Evolutionary conservation across 2,797 vertebrate genomes (phyloP), one percentile per base, ranked within the genome.

Genomic region (Oreortyx pictus): DNA sequence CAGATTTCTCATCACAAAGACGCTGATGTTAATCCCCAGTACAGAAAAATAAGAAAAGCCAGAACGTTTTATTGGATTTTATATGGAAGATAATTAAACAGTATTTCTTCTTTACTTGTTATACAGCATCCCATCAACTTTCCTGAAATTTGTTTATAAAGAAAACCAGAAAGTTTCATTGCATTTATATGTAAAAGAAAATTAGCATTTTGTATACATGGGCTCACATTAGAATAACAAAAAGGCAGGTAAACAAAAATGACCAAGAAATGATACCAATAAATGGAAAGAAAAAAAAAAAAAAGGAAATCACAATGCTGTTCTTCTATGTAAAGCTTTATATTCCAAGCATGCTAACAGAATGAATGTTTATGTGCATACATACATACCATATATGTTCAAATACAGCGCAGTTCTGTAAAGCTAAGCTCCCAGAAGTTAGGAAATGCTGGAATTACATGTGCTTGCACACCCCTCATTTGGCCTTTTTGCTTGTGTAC

Each of bases 11-110:
- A 90, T 92, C 86, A 91, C 93, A 95, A 89, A 96, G 91, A 93
- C 41, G 19, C 57, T 91, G 71, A 93, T 93, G 89, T 94, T 97
- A 91, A 96, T 91, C 57, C 96, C 91, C 85, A 74, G 94, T 86
- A 91, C 78, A 96, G 88, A 95, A 86, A 94, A 82, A 95, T 93
- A 91, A 95, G 82, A 92, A 84, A 96, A 95, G 74, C 95, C 93
- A 88, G 93, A 73, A 94, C 29, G 70, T 95, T 97, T 96, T 92
- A 96, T 93, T 97, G 91, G 78, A 89, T 95, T 97, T 91, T 96
- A 93, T 95, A 95, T 94, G 88, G 91, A 94, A 89, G 93, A 96
- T 96, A 96, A 97, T 96, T 95, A 96, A 97, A 96, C 86, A 89
- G 88, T 95, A 97, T 97, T 96, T 96, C 93, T 97, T 95, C 87